Conservation (phyloP, 2,113 vertebrate species). For the Montifringilla adamsi region DNA sequence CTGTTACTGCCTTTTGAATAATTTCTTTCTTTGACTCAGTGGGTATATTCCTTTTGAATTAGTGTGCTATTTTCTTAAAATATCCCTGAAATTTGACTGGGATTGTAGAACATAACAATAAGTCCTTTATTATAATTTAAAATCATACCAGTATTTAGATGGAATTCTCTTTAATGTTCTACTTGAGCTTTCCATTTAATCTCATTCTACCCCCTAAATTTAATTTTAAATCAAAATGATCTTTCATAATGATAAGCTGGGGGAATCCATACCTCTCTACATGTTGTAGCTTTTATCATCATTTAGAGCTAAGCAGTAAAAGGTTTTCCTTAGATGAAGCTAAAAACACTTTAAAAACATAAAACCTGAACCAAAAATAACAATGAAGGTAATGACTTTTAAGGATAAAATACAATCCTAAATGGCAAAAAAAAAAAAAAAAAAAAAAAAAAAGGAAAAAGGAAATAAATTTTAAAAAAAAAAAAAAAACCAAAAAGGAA, state of each 20-base stretch:
- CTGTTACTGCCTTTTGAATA: background rate
- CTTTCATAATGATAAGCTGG: background rate
- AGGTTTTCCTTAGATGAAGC: background rate
- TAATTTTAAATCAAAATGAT: background rate
- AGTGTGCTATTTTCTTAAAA: background rate
- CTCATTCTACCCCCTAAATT: background rate
- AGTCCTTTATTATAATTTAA: constrained; percentile 4
- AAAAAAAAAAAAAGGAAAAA: too few species aligned
- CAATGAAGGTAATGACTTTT: background rate
- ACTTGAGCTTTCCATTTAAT: constrained; percentile 3
- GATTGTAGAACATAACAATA: background rate
- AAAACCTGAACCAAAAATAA: background rate
- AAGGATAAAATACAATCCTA: background rate
- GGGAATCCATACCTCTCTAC: background rate
- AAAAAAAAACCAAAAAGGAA: background rate
- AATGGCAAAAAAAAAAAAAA: background rate
- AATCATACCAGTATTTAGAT: background rate
- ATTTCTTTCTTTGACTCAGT: background rate
- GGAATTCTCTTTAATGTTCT: background rate
- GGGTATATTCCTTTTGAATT: background rate
- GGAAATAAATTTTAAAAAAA: background rate
- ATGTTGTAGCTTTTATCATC: background rate
- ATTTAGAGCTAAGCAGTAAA: background rate
- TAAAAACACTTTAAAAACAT: background rate
- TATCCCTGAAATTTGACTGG: background rate